phyloP scores from a whole-genome alignment of 2,888 invertebrate species.

The Yponomeuta sedellus region DNA sequence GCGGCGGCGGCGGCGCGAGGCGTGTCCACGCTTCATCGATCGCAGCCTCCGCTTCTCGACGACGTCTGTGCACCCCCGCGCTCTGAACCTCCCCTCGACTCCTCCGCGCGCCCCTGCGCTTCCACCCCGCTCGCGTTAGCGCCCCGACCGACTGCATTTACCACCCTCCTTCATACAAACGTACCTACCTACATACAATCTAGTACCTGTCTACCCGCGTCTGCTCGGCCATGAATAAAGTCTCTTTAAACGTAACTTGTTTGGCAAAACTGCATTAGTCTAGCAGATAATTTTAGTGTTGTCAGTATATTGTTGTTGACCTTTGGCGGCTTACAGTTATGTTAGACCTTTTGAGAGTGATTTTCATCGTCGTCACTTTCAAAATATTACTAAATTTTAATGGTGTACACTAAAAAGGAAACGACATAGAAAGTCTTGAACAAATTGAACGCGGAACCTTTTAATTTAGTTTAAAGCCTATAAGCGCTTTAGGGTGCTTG shows the following conservation, averaged over 20 bases:
- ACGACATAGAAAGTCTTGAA: too few species aligned
- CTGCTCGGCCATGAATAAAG: constrained; percentile 30
- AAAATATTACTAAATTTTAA: constrained; percentile 50
- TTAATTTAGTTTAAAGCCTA: too few species aligned
- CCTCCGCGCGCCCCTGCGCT: constrained; percentile 29
- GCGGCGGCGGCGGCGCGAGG: constrained; percentile 57
- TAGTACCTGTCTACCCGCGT: constrained; percentile 52
- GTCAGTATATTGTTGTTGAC: constrained; percentile 21
- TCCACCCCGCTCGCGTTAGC: constrained; percentile 60
- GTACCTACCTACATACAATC: constrained; percentile 19
- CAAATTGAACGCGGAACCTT: too few species aligned
- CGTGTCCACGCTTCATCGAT: constrained; percentile 76
- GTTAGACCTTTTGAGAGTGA: constrained; percentile 60
- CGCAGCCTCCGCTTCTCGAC: constrained; percentile 73
- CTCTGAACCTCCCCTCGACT: constrained; percentile 26
- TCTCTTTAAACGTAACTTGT: constrained; percentile 31
- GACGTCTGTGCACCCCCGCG: constrained; percentile 64
- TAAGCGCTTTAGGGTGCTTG: too few species aligned
- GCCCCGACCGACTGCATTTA: constrained; percentile 74
- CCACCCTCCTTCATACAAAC: constrained; percentile 59
- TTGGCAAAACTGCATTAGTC: constrained; percentile 26
- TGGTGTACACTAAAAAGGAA: too few species aligned
- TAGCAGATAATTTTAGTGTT: not conserved
- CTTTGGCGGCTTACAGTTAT: constrained; percentile 42
- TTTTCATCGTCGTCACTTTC: too few species aligned